Conservation (phyloP, 2,113 vertebrate genomes). For the Hippoglossus stenolepis region DNA sequence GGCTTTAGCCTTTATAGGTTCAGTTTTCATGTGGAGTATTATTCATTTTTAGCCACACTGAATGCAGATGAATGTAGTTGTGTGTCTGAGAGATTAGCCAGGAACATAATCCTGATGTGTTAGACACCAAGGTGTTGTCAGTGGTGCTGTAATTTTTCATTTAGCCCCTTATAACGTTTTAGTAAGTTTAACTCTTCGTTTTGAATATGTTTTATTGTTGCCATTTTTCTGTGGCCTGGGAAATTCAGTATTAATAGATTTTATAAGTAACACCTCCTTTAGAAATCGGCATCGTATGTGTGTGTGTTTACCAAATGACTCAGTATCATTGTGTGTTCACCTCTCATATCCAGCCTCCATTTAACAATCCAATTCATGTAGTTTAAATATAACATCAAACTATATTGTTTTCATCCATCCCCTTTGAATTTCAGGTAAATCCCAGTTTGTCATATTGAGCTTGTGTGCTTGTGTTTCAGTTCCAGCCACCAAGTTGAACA, state of each 20-base stretch:
- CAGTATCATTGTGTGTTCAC: neutral
- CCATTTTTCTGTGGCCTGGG: neutral
- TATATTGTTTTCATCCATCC: neutral
- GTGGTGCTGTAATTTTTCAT: slow-evolving; percentile 54
- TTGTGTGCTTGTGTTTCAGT: slow-evolving; percentile 79
- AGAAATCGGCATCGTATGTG: neutral
- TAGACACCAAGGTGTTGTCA: slow-evolving; percentile 43
- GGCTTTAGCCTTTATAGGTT: slow-evolving; percentile 23
- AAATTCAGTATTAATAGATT: neutral
- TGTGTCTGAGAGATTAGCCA: slow-evolving; percentile 48
- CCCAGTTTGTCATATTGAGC: neutral
- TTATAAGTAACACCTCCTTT: neutral
- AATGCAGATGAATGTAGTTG: slow-evolving; percentile 3
- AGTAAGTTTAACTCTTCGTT: neutral
- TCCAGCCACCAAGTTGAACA: slow-evolving; percentile 95
- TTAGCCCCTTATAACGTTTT: slow-evolving; percentile 25
- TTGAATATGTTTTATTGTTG: neutral
- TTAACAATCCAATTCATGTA: neutral
- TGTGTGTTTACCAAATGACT: neutral
- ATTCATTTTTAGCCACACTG: slow-evolving; percentile 4
- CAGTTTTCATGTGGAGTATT: slow-evolving; percentile 17
- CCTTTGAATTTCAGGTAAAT: neutral
- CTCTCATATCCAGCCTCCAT: slow-evolving; percentile 2
- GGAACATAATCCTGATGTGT: slow-evolving; percentile 51
- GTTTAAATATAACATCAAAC: too few species aligned